A percentile compares a stretch with the other conserved stretches of the same genome.
These are phyloP conservation scores for Channa maculata DNA, from an alignment of 2,113 vertebrate genomes.

Conservation along the genomic window DNA sequence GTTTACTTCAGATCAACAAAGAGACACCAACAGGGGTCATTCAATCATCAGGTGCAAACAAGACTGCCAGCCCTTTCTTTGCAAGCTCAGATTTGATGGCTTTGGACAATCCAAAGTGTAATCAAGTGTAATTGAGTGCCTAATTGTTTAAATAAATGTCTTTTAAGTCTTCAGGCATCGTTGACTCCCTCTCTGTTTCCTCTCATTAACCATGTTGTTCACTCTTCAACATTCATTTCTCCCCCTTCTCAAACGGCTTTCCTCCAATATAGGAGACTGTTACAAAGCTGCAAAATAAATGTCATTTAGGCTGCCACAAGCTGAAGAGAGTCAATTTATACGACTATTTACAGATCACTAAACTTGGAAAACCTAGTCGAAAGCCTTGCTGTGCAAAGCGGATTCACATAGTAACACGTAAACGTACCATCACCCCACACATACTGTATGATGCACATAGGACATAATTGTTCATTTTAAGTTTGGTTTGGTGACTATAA, in stretches of 20 bases:
- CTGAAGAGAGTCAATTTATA: neutral
- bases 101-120: constrained; percentile 7
- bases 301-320: constrained; percentile 1
- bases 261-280: constrained; percentile 30
- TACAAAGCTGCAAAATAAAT: constrained; percentile 12
- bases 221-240: constrained; percentile 41
- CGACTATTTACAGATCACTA: constrained; percentile 28
- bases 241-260: constrained; percentile 27
- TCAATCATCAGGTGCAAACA: constrained; percentile 48
- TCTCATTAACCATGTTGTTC: constrained; percentile 35
- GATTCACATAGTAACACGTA: neutral
- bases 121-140: constrained; percentile 38
- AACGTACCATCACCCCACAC: neutral
- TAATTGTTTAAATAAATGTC: constrained; percentile 46
- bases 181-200: constrained; percentile 22
- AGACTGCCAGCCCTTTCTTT: constrained; percentile 20
- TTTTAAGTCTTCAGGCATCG: constrained; percentile 25
- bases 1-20: constrained; percentile 44
- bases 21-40: constrained; percentile 36
- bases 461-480: too few species aligned
- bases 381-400: neutral
- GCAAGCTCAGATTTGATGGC: constrained; percentile 25
- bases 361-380: neutral
- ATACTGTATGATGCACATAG: too few species aligned
- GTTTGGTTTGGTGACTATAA: too few species aligned